Percentiles rank a stretch among this genome's conserved stretches.
Conservation (phyloP, 2,888 invertebrate genomes). For the Anagyrus pseudococci region DNA sequence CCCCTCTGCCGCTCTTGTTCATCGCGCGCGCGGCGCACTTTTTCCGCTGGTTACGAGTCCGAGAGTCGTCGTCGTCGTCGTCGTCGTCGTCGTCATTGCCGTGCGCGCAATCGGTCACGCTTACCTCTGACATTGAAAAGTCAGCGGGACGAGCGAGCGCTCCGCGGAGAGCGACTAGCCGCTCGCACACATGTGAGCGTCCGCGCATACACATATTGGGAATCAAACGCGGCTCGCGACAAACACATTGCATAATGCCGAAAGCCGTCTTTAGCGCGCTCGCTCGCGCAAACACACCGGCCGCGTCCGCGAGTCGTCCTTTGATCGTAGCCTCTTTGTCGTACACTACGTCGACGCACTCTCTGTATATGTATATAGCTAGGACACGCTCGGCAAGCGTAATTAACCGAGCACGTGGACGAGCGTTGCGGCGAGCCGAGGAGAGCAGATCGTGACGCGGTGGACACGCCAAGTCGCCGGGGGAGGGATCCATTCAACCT, state of each 20-base stretch:
- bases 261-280: constrained; percentile 23
- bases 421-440: too few species aligned
- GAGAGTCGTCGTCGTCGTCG: too few species aligned
- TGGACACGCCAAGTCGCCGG: too few species aligned
- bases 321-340: too few species aligned
- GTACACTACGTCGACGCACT: too few species aligned
- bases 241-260: constrained; percentile 26
- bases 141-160: constrained; percentile 10
- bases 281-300: background rate
- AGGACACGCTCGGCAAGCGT: too few species aligned
- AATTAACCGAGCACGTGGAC: too few species aligned
- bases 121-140: constrained; percentile 36
- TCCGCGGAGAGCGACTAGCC: background rate
- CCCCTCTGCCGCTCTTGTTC: background rate
- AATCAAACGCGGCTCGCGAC: too few species aligned
- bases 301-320: constrained; percentile 26
- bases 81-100: constrained; percentile 21
- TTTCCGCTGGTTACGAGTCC: background rate
- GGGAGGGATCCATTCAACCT: too few species aligned
- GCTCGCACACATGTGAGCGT: background rate
- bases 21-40: background rate
- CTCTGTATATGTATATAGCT: too few species aligned
- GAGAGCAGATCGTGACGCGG: too few species aligned
- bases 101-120: constrained; percentile 34
- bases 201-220: background rate